Conservation (phyloP, 2,113 vertebrate species). For the Rafetus swinhoei region DNA sequence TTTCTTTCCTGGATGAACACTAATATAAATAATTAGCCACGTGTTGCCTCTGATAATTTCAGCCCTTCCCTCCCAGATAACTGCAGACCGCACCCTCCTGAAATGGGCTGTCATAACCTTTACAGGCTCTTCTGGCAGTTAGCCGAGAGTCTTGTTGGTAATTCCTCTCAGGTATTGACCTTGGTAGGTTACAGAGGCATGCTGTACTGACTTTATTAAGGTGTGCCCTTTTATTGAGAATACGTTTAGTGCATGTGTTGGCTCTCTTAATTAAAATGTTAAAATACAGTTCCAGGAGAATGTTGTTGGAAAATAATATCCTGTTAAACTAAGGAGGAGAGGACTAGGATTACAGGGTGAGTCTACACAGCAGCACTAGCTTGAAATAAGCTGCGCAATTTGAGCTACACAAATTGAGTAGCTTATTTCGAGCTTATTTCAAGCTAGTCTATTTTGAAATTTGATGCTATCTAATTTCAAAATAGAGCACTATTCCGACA, state of each 20-base stretch:
- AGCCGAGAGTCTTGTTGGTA: constrained; percentile 51
- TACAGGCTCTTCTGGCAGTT: constrained; percentile 14
- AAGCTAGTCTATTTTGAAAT: too few species aligned
- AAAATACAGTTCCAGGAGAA: constrained; percentile 70
- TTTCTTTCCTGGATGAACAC: fast-evolving
- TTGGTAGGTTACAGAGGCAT: constrained; percentile 65
- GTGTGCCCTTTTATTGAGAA: constrained; percentile 48
- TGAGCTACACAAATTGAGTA: too few species aligned
- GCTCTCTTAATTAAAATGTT: constrained; percentile 72
- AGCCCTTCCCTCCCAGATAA: not conserved
- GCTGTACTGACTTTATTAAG: constrained; percentile 59
- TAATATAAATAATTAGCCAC: fast-evolving
- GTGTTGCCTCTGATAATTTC: not conserved
- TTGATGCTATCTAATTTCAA: too few species aligned
- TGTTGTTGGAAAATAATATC: constrained; percentile 33
- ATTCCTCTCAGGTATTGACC: constrained; percentile 63
- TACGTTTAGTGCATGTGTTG: constrained; percentile 60
- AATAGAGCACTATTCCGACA: too few species aligned
- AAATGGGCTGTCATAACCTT: not conserved
- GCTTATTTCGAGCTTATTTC: too few species aligned
- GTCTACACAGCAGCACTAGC: too few species aligned
- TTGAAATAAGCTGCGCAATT: too few species aligned
- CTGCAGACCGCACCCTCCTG: constrained; percentile 13
- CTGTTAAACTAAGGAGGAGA: constrained; percentile 61
- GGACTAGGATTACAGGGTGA: not conserved